Evolutionary conservation across 2,113 vertebrate species (phyloP), one percentile per base, ranked within the genome.

Genomic region (Uria lomvia): DNA sequence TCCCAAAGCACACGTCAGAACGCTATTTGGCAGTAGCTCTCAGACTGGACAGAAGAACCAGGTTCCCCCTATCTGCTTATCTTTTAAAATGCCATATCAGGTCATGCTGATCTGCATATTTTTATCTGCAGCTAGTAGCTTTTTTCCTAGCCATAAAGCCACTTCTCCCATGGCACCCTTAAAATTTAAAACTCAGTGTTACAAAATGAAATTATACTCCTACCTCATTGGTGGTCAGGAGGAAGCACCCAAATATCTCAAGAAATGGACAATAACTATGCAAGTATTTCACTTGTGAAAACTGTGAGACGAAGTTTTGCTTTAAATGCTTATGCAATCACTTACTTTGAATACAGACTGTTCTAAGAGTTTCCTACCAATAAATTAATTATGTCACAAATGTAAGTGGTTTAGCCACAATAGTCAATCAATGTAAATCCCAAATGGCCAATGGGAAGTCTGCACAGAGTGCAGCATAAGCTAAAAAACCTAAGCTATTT

Each of bases 361-460:
- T 73, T 86, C 59, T 42, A 85, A 43, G 22, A 68, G 20, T 40
- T 65, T 88, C 45, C 76, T 94, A 80, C 24, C 50, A 75, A 47
- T 59, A 74, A 66, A 72, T 13, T 65, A 75, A 58, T 85, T 88
- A 18, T 59, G 59, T 76, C 55, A 90, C 42, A 91, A 83, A 91
- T 8, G 0, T 43, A 68, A 88, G 63, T 88, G 53, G 75, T 73
- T 90, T 79, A 94, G 53, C 77, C 90, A 90, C 80, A 94, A 79
- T 6, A 88, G 15, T 93, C 63, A 93, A 90, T 88, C 90, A 90
- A 38, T 32, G 74, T 76, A 62, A 95, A 95, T 66, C 49, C 86
- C 84, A 90, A 55, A 67, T 24, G 84, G 52, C 45, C 62, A 62
- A 73, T 4, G 49, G 66, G 50, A 95, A 92, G 55, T 62, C 49